Conservation (phyloP, 2,797 vertebrate genomes). For the Takifugu rubripes region DNA sequence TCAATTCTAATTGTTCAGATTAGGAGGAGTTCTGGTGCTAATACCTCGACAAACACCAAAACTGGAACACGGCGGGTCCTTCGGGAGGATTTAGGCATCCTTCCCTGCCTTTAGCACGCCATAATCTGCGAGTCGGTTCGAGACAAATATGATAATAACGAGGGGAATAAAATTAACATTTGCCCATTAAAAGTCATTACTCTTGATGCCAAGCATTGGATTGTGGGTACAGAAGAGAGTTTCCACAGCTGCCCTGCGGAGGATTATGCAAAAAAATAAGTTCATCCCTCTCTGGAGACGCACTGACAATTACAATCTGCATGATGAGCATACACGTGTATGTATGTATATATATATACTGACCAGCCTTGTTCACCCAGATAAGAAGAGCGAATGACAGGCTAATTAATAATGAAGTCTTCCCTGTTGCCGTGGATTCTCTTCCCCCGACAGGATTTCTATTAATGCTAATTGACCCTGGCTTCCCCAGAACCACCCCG, state of each 20-base stretch:
- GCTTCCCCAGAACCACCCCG: slow-evolving; percentile 50
- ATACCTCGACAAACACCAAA: slow-evolving; percentile 61
- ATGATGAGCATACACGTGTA: slow-evolving; percentile 8
- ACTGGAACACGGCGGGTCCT: slow-evolving; percentile 57
- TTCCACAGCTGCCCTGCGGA: slow-evolving; percentile 12
- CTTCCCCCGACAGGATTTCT: slow-evolving; percentile 56
- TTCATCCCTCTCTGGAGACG: slow-evolving; percentile 11
- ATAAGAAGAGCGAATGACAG: slow-evolving; percentile 58
- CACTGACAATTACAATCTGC: slow-evolving; percentile 16
- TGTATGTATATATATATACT: background rate
- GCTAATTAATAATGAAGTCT: slow-evolving; percentile 68
- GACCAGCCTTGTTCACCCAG: slow-evolving; percentile 45
- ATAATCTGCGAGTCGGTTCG: slow-evolving; percentile 51
- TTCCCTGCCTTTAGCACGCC: slow-evolving; percentile 45
- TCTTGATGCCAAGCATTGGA: slow-evolving; percentile 22
- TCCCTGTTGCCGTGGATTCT: slow-evolving; percentile 45
- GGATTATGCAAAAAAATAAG: slow-evolving; percentile 15
- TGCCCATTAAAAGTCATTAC: slow-evolving; percentile 38
- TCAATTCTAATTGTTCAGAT: slow-evolving; percentile 66
- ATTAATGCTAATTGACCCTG: slow-evolving; percentile 68
- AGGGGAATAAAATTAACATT: slow-evolving; percentile 42
- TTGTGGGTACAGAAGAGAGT: slow-evolving; percentile 19
- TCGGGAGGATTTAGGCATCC: slow-evolving; percentile 53
- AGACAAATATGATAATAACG: slow-evolving; percentile 59
- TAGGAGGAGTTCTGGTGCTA: slow-evolving; percentile 61